Conservation (phyloP, 2,888 invertebrate genomes). For the Papilio demoleus region DNA sequence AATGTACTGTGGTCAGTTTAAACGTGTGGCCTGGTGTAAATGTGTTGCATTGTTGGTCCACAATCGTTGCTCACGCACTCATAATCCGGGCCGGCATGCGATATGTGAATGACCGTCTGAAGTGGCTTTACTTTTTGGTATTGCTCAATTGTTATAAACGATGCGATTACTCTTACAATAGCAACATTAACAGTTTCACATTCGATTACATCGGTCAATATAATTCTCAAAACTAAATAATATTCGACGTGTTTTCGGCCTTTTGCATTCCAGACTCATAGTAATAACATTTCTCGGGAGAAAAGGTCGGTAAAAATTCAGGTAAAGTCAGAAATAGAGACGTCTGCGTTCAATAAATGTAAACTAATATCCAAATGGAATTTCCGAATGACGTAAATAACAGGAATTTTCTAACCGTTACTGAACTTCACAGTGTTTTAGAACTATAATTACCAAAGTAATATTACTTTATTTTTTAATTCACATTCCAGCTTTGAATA, state of each 20-base stretch:
- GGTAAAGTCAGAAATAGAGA: conserved; percentile 36
- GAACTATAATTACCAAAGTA: too few relatives aligned
- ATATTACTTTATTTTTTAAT: too few relatives aligned
- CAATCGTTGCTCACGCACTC: conserved; percentile 79
- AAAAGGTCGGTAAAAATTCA: conserved; percentile 40
- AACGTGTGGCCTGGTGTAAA: conserved; percentile 67
- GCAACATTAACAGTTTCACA: neutral
- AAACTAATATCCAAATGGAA: conserved; percentile 23
- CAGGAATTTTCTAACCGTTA: conserved; percentile 9
- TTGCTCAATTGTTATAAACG: conserved; percentile 6
- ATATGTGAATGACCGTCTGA: conserved; percentile 21
- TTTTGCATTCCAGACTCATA: conserved; percentile 62
- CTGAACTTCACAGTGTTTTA: too few relatives aligned
- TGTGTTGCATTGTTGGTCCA: conserved; percentile 78
- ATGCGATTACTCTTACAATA: neutral
- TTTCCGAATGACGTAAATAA: conserved; percentile 32
- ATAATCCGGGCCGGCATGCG: conserved; percentile 62
- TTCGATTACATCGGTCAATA: too few relatives aligned
- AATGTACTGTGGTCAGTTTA: conserved; percentile 55
- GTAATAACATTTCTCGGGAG: conserved; percentile 61
- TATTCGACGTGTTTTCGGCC: too few relatives aligned
- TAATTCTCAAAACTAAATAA: too few relatives aligned
- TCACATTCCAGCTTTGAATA: too few relatives aligned
- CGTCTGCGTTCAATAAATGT: conserved; percentile 34
- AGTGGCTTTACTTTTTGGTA: conserved; percentile 11